Conservation (phyloP, 2,888 invertebrate genomes). For the Hirtodrosophila duncani region DNA sequence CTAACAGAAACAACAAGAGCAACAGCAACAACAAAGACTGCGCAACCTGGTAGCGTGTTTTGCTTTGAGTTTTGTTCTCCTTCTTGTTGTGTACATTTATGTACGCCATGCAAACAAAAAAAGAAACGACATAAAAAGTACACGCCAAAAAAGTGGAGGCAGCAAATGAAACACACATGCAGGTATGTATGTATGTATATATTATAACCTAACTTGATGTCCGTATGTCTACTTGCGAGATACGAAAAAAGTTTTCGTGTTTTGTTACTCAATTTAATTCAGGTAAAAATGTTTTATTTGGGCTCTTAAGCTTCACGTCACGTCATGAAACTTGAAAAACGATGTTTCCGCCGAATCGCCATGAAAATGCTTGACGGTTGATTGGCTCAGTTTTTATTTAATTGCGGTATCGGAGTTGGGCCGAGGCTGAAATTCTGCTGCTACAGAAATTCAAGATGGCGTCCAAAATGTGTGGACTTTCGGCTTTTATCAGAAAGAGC, state of each 20-base stretch:
- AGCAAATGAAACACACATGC: slow-evolving; percentile 7
- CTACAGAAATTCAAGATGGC: slow-evolving; percentile 54
- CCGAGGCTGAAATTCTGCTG: slow-evolving; percentile 10
- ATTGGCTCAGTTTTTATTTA: slow-evolving; percentile 60
- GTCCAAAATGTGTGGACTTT: slow-evolving; percentile 19
- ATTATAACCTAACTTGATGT: slow-evolving; percentile 3
- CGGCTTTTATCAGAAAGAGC: slow-evolving; percentile 16
- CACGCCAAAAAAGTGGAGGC: slow-evolving; percentile 18
- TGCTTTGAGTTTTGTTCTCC: slow-evolving; percentile 43
- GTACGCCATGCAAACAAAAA: slow-evolving; percentile 43
- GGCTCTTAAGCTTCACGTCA: slow-evolving; percentile 43
- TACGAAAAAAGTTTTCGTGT: slow-evolving; percentile 62
- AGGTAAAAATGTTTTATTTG: slow-evolving; percentile 62
- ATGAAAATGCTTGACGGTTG: slow-evolving; percentile 68
- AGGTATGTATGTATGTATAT: slow-evolving; percentile 1
- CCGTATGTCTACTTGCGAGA: slow-evolving; percentile 13
- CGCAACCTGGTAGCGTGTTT: slow-evolving; percentile 60
- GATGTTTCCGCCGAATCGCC: slow-evolving; percentile 64
- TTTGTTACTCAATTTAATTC: slow-evolving; percentile 75
- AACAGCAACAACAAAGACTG: slow-evolving; percentile 23
- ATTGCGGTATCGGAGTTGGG: slow-evolving; percentile 14
- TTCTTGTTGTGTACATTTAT: slow-evolving; percentile 38
- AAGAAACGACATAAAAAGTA: slow-evolving; percentile 19
- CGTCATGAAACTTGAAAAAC: slow-evolving; percentile 69
- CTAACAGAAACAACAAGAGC: too few species aligned